These are phyloP conservation scores for Ips nitidus DNA, from an alignment of 1,140 invertebrate species.

Conservation along the genomic window DNA sequence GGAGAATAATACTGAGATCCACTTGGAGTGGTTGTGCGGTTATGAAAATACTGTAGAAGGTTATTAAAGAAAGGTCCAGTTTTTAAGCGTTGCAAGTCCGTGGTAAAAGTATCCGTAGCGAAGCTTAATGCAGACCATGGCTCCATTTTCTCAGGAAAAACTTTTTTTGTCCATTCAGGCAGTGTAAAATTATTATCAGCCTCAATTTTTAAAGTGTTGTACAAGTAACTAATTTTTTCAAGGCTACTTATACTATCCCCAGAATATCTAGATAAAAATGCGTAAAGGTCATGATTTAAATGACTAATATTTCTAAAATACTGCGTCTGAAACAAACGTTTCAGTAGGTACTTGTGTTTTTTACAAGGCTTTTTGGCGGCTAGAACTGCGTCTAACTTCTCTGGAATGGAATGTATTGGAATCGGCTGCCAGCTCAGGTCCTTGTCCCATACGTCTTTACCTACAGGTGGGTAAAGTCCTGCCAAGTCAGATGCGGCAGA, in stretches of 20 bases:
- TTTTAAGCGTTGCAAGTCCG: conserved; percentile 58
- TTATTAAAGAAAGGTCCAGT: conserved; percentile 63
- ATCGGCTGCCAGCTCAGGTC: conserved; percentile 84
- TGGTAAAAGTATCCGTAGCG: conserved; percentile 54
- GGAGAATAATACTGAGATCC: conserved; percentile 43
- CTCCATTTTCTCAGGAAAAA: conserved; percentile 57
- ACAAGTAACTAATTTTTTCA: conserved; percentile 61
- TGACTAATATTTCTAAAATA: conserved; percentile 62
- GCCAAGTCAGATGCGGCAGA: conserved; percentile 83
- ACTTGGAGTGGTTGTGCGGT: conserved; percentile 26
- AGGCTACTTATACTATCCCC: conserved; percentile 60
- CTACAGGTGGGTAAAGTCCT: conserved; percentile 71
- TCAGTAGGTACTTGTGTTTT: conserved; percentile 60
- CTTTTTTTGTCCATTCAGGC: conserved; percentile 69
- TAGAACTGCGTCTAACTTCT: conserved; percentile 64
- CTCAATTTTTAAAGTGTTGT: conserved; percentile 71
- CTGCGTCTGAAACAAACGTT: conserved; percentile 58
- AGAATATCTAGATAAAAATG: conserved; percentile 62
- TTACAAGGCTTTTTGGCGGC: conserved; percentile 65
- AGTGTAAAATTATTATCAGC: conserved; percentile 68
- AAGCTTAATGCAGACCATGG: conserved; percentile 58
- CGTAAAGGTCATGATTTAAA: conserved; percentile 64
- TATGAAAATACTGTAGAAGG: conserved; percentile 42
- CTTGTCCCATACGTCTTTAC: conserved; percentile 66
- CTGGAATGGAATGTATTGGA: conserved; percentile 78